Evolutionary conservation across 2,888 invertebrate species (phyloP), one percentile per base, ranked within the genome.

Genomic region (Scaptomyza tumidula): DNA sequence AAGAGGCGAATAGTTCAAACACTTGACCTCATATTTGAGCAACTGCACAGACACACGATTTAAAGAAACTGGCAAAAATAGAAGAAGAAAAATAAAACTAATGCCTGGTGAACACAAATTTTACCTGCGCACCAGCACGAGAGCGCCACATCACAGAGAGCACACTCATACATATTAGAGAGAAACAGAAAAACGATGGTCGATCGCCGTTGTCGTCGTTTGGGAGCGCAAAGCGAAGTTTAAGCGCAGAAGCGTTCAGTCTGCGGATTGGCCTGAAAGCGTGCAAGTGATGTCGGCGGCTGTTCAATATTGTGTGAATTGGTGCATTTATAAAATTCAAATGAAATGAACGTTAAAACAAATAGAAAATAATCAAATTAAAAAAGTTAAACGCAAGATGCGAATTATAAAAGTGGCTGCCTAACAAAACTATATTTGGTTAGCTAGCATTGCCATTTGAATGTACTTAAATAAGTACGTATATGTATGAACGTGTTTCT

Each of bases 1-100:
- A 71, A 69, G 55, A 52, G 61, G 58, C 73, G 71, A 69, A 81
- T 81, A 79, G 87, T 82, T 78, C 76, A 86, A 81, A 82, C 89
- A 87, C 82, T 85, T 85, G 84, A 85, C 84, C 84, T 69, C 84
- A 87, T 87, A 87, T 88, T 81, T 87, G 82, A 85, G 76, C 75
- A 75, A 80, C 80, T 75, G 85, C 75, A 75, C 58, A 52, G 62
- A 65, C 65, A 55, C 57, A 33, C 33, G 33, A 33, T 10, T 3
- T 33, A 33, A 33, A 10, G 37, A 68, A 39, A 39, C 63, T 44
- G 45, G 49, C 6, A 43, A 48, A 48, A 19, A 66, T 13, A 19
- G 35, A 61, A 45, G 35, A 48, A 24, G 41, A 31, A 63, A 11
- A 6, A 37, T 13, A 35, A 6, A 48, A 10, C 11, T 7, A 14